Conservation (phyloP, 2,797 vertebrate genomes). For the Poecile montanus region DNA sequence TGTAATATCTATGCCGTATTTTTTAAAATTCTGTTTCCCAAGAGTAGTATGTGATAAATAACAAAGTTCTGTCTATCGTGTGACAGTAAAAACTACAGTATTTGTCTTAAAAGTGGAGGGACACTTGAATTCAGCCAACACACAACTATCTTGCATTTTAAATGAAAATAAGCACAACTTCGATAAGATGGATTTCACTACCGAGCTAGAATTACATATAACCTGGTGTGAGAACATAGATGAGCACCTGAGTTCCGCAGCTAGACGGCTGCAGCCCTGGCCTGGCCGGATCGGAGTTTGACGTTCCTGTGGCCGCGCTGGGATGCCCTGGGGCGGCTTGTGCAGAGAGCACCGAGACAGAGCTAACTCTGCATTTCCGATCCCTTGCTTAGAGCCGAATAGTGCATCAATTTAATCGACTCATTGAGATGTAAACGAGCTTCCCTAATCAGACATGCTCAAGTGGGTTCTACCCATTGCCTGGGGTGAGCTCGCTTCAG, state of each 20-base stretch:
- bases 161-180: background rate
- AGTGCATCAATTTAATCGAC: background rate
- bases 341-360: background rate
- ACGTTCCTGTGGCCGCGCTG: background rate
- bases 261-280: accelerated
- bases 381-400: background rate
- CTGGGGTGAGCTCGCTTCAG: background rate
- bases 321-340: background rate
- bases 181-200: background rate
- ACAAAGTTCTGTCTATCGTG: background rate
- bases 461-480: background rate
- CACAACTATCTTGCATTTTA: background rate
- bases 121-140: background rate
- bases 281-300: background rate
- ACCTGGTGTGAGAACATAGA: accelerated
- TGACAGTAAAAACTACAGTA: background rate
- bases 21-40: background rate
- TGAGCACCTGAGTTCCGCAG: accelerated
- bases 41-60: background rate
- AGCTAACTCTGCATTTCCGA: background rate
- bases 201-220: background rate
- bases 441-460: background rate
- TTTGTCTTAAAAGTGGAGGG: background rate
- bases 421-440: background rate
- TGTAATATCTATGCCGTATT: background rate